Evolutionary conservation across 2,113 vertebrate genomes (phyloP).

Genomic region (Psammodynastes pulverulentus): DNA sequence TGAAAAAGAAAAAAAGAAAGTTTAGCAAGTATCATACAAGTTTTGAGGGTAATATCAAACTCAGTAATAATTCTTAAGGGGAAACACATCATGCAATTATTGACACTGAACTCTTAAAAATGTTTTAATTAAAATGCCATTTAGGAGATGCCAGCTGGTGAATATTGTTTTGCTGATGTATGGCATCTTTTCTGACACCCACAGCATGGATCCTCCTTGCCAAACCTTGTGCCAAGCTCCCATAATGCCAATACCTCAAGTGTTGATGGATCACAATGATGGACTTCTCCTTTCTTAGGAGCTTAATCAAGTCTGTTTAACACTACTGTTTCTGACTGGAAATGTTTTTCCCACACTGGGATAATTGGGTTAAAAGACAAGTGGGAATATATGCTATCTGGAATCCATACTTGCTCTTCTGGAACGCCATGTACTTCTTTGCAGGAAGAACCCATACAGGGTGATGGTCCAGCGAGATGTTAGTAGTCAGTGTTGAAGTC

Average conservation of each 20-base stretch:
- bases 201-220: constrained; percentile 46
- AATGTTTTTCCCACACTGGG: accelerated
- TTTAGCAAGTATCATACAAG: background rate
- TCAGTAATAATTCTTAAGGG: constrained; percentile 26
- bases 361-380: background rate
- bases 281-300: constrained; percentile 23
- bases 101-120: constrained; percentile 55
- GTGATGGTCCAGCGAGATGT: background rate
- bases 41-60: background rate
- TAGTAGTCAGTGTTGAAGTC: background rate
- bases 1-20: background rate
- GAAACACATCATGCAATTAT: constrained; percentile 1
- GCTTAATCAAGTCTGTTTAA: constrained; percentile 13
- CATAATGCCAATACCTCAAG: constrained; percentile 32
- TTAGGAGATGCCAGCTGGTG: constrained; percentile 59
- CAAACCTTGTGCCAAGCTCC: constrained; percentile 39
- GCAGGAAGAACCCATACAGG: background rate
- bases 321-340: background rate
- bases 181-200: constrained; percentile 54
- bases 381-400: background rate
- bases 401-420: background rate
- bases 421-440: background rate
- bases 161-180: constrained; percentile 46
- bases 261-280: constrained; percentile 20
- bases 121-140: constrained; percentile 56